phyloP scores from a whole-genome alignment of 2,113 vertebrate genomes.

The Machaerirhynchus nigripectus region DNA sequence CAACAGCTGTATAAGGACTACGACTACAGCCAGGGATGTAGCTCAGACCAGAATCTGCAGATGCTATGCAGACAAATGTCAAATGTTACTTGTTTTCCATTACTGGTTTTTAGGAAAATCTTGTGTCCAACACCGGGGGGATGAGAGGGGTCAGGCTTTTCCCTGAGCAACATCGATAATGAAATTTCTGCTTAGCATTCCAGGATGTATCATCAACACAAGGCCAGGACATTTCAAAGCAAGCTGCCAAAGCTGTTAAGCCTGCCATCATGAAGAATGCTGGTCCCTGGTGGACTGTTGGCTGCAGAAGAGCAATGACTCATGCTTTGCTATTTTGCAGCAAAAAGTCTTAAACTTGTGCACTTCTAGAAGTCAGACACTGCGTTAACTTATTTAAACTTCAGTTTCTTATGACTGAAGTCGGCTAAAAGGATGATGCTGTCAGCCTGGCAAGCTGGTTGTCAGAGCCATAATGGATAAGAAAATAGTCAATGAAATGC shows the following conservation, averaged over 20 bases:
- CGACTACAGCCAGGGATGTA: background rate
- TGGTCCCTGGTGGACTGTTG: constrained; percentile 5
- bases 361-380: background rate
- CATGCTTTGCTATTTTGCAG: constrained; percentile 24
- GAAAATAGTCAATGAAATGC: background rate
- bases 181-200: constrained; percentile 11
- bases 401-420: background rate
- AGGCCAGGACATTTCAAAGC: background rate
- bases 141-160: background rate
- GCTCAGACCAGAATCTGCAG: background rate
- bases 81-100: constrained; percentile 36
- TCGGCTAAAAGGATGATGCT: background rate
- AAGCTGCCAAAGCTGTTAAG: background rate
- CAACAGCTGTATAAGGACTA: background rate
- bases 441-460: background rate
- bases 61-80: background rate
- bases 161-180: background rate
- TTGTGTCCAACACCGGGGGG: background rate
- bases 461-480: background rate
- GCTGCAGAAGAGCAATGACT: constrained; percentile 38
- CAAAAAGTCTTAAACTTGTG: background rate
- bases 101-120: constrained; percentile 11
- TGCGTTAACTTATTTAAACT: background rate
- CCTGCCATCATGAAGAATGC: background rate
- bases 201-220: background rate